phyloP scores from a whole-genome alignment of 2,113 vertebrate species.

The Paraplagusia blochii region DNA sequence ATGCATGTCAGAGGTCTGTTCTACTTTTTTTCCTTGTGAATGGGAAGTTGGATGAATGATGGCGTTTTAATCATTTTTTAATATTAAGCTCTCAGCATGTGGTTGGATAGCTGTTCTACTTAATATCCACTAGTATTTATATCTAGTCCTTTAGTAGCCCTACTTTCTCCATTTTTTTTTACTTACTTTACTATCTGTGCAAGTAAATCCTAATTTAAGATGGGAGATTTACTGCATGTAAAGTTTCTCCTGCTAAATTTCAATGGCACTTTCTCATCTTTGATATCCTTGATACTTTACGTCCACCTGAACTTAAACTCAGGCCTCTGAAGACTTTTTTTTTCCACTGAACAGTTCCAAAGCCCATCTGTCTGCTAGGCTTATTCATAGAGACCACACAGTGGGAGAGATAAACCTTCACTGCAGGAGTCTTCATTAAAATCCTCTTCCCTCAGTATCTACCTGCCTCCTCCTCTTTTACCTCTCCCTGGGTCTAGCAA shows the following conservation, averaged over 20 bases:
- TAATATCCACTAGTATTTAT: too few relatives aligned
- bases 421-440: constrained; percentile 70
- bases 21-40: too few relatives aligned
- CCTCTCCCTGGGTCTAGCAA: constrained; percentile 55
- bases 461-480: constrained; percentile 31
- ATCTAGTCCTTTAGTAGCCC: constrained; percentile 15
- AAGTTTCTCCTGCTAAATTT: constrained; percentile 36
- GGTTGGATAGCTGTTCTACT: too few relatives aligned
- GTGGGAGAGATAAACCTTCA: constrained; percentile 39
- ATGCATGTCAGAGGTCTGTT: too few relatives aligned
- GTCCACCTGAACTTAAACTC: constrained; percentile 43
- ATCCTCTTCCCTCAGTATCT: constrained; percentile 24
- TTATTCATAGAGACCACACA: constrained; percentile 45
- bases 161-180: constrained; percentile 5
- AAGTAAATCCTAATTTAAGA: constrained; percentile 29
- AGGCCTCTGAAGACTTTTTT: constrained; percentile 40
- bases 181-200: constrained; percentile 8
- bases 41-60: too few relatives aligned
- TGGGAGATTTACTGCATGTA: neutral
- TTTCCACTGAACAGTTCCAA: constrained; percentile 60
- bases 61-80: too few relatives aligned
- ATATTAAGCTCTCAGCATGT: too few relatives aligned
- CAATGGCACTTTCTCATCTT: constrained; percentile 50
- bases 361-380: constrained; percentile 60
- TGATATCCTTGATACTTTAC: constrained; percentile 54